Base-by-base conservation (phyloP, 1,140 invertebrate genomes). In the Reticulitermes speratus region DNA sequence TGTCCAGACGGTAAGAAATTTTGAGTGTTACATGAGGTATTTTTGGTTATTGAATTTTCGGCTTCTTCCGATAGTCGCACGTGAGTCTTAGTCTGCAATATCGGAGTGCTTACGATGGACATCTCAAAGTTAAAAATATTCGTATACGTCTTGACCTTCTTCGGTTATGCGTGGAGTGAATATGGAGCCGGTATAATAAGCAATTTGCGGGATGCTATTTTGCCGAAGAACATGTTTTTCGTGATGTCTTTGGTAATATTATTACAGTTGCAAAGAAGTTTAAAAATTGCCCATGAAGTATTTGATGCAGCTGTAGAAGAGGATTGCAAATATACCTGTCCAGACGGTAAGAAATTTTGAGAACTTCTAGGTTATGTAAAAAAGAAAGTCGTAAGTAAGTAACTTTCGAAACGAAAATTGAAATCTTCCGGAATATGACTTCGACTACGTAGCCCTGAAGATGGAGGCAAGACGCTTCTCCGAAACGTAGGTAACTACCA, bases 231-330 rank as follows among this genome's bases (percentile, higher is more conserved):
- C 93, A 93, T 19, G 92, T 96, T 23, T 96, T 97, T 89, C 94
- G 95, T 6, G 95, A 96, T 89, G 92, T 96, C 82, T 93, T 96
- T 87, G 91, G 93, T 87, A 96, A 96, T 90, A 92, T 95, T 14
- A 94, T 96, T 84, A 95, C 95, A n/a, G 93, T 97, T 12, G 95
- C 94, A 30, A 93, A 94, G 87, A 96, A 95, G 88, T 95, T 97
- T 88, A 94, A 94, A 91, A 88, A 94, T 94, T 11, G 92, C 97
- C 69, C 95, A 97, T 89, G 95, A 97, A 87, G 94, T 97, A 11
- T 95, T 97, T 86, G 95, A 97, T 90, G 95, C 95, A 9, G 96
- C 96, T 23, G 94, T 97, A 21, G 96, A 97, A 88, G 96, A 97
- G 90, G 93, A 95, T 83, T 97, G 96, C 89, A 90, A 95, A 52